phyloP scores from a whole-genome alignment of 2,113 vertebrate genomes.

The Phalacrocorax pelagicus region DNA sequence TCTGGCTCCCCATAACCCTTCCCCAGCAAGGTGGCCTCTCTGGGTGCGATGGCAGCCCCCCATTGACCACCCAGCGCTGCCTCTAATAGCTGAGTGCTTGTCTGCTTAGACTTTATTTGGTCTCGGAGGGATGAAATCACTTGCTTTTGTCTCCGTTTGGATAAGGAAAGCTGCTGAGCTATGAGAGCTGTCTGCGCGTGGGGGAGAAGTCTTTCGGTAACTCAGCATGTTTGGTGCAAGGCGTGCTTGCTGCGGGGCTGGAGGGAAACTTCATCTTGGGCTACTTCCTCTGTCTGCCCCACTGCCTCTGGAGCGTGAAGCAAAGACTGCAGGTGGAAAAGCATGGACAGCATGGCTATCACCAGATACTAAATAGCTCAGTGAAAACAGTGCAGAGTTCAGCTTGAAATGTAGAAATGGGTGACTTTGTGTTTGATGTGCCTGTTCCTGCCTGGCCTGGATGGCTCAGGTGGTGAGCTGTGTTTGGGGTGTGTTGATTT shows the following conservation, averaged over 20 bases:
- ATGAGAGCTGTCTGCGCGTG: rapidly evolving
- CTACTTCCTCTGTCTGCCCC: rapidly evolving
- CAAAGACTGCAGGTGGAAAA: not conserved
- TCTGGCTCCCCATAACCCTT: not conserved
- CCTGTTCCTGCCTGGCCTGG: not conserved
- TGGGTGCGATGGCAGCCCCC: rapidly evolving
- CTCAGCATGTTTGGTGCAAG: rapidly evolving
- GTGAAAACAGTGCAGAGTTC: not conserved
- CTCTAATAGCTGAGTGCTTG: not conserved
- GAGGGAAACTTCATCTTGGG: not conserved
- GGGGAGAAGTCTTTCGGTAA: not conserved
- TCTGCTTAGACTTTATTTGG: not conserved
- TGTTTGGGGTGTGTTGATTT: rapidly evolving
- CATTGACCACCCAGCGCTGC: rapidly evolving
- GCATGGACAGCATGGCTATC: not conserved
- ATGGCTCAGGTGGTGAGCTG: rapidly evolving
- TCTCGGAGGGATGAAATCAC: not conserved
- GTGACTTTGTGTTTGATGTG: not conserved
- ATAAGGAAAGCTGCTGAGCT: not conserved
- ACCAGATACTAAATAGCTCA: not conserved
- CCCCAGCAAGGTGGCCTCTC: rapidly evolving
- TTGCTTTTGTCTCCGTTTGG: not conserved
- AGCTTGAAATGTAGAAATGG: rapidly evolving
- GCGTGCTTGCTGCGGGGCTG: not conserved
- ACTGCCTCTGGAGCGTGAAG: not conserved